phyloP scores from a whole-genome alignment of 2,888 invertebrate species.

The Xestia sexstrigata region DNA sequence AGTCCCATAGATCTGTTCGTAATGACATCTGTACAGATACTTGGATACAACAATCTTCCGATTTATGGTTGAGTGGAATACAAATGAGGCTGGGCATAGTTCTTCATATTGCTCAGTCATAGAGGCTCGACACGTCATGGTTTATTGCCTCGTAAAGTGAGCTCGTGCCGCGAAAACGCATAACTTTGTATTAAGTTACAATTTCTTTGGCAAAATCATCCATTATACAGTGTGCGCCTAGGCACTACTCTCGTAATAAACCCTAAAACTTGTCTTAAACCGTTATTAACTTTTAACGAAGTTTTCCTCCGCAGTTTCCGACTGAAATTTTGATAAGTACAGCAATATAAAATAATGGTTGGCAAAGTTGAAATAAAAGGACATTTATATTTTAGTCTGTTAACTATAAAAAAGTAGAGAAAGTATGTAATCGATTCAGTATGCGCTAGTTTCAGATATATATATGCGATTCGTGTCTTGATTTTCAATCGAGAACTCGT shows the following conservation, averaged over 20 bases:
- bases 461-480: constrained; percentile 62
- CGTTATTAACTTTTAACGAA: constrained; percentile 42
- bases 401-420: constrained; percentile 57
- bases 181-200: constrained; percentile 86
- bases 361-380: constrained; percentile 30
- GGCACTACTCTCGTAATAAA: constrained; percentile 54
- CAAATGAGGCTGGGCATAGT: constrained; percentile 81
- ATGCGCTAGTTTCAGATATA: constrained; percentile 56
- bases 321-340: constrained; percentile 31
- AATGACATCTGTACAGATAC: constrained; percentile 66
- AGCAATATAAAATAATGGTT: constrained; percentile 21
- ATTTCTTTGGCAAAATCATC: constrained; percentile 76
- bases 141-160: constrained; percentile 86
- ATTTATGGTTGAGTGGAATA: constrained; percentile 84
- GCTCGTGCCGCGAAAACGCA: constrained; percentile 84
- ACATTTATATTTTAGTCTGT: constrained; percentile 39
- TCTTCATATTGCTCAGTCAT: constrained; percentile 84
- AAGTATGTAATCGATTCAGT: constrained; percentile 66
- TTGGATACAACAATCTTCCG: constrained; percentile 75
- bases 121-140: constrained; percentile 79
- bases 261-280: constrained; percentile 43
- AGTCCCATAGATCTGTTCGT: constrained; percentile 71
- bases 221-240: constrained; percentile 65
- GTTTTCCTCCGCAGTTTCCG: constrained; percentile 25
- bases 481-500: constrained; percentile 66